Base-by-base conservation (phyloP, 2,888 invertebrate species). In the Heliconius ismenius region DNA sequence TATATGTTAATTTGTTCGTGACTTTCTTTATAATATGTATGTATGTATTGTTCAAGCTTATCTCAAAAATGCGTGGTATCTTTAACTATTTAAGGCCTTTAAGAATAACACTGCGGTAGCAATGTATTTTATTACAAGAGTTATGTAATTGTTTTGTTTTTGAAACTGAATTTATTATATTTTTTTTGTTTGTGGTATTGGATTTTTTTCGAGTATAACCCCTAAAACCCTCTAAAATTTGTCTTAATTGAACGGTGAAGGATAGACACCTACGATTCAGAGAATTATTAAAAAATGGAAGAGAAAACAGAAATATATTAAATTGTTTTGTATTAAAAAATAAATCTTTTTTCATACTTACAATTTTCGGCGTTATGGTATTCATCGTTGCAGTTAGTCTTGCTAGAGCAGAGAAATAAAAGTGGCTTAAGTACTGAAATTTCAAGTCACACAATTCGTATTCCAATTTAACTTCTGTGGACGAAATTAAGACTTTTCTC, bases 1-100 rank as follows among this genome's bases (percentile, higher is more conserved):
- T 81, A 81, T 83, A 83, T 83, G 81, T 81, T 79, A 83, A 83
- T 82, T 79, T 79, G 73, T 74, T 74, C 75, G 75, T 78, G 78
- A 79, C 74, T 73, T 72, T 65, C 64, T 72, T 65, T 76, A 73
- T 76, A 39, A 72, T 58, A 49, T 21, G 49, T 49, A 21, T 21
- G 21, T 18, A 73, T 26, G 63, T 64, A 62, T 73, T 73, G 73
- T 62, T 43, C 26, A 10, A 9, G 32, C 32, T 70, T 70, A 70
- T 70, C 70, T 70, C 70, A 36, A 70, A 70, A 58, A 70, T 70
- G 70, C 58, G n/a, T 10, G 70, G 70, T 58, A 70, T 70, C 58
- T 58, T n/a, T n/a, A 70, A 58, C 13, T 36, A 58, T 54, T 58
- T 70, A 32, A 58, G 36, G 24, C 39, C 39, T 24, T 24, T 67